These are phyloP conservation scores for Tortricodes alternella DNA, from an alignment of 2,888 invertebrate species.

Conservation along the genomic window DNA sequence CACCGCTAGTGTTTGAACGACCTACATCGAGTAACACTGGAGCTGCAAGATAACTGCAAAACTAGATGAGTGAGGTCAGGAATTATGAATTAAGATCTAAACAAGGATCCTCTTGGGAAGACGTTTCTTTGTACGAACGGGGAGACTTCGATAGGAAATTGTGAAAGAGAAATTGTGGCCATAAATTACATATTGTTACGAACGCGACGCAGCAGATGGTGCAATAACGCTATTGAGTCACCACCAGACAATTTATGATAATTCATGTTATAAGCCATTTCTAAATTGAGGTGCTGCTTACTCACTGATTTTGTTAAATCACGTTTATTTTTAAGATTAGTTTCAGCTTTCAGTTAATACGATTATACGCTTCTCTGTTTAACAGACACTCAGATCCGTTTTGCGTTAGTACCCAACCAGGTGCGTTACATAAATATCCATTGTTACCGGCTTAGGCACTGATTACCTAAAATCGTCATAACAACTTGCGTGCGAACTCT, in stretches of 20 bases:
- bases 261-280: not conserved
- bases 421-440: slow-evolving; percentile 62
- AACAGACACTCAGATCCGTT: slow-evolving; percentile 56
- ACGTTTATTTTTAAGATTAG: slow-evolving; percentile 8
- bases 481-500: slow-evolving; percentile 43
- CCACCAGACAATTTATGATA: slow-evolving; percentile 3
- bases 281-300: slow-evolving; percentile 1
- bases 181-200: slow-evolving; percentile 24
- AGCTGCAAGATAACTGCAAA: slow-evolving; percentile 15
- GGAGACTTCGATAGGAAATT: slow-evolving; percentile 7
- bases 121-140: not conserved
- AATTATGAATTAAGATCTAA: slow-evolving; percentile 9
- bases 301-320: slow-evolving; percentile 2
- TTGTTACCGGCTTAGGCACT: slow-evolving; percentile 46
- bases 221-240: slow-evolving; percentile 9
- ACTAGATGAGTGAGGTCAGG: slow-evolving; percentile 4
- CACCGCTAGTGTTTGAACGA: slow-evolving; percentile 6
- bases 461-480: slow-evolving; percentile 47
- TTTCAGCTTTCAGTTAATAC: slow-evolving; percentile 38
- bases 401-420: slow-evolving; percentile 49
- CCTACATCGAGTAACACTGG: slow-evolving; percentile 16
- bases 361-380: slow-evolving; percentile 56
- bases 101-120: not conserved
- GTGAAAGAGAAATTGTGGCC: slow-evolving; percentile 22
- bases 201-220: not conserved